Evolutionary conservation across 2,888 invertebrate species (phyloP).

Genomic region (Cerastis leucographa): DNA sequence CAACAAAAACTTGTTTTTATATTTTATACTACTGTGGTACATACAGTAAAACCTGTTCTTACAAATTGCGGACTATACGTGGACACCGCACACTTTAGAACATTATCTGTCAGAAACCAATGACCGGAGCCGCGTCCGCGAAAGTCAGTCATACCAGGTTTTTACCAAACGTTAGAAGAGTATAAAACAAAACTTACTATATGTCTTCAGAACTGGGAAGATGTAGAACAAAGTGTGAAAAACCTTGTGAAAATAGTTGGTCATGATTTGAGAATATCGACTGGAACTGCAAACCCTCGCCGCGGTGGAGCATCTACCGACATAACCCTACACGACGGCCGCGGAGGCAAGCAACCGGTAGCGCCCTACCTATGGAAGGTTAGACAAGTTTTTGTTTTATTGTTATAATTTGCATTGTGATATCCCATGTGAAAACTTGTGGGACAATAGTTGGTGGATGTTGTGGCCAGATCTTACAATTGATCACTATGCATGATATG

Average conservation of each 20-base stretch:
- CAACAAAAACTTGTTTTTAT: neutral
- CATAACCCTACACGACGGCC: conserved; percentile 51
- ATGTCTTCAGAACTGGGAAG: conserved; percentile 77
- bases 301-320: conserved; percentile 1
- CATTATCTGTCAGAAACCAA: neutral
- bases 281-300: conserved; percentile 69
- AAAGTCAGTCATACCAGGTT: neutral
- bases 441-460: neutral
- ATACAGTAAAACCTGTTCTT: neutral
- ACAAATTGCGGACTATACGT: neutral
- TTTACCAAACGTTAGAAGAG: neutral
- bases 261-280: conserved; percentile 69
- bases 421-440: neutral
- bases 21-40: neutral
- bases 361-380: conserved; percentile 82
- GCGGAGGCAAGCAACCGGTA: conserved; percentile 60
- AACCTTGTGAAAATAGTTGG: conserved; percentile 62
- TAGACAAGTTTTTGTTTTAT: conserved; percentile 18
- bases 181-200: neutral
- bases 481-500: neutral
- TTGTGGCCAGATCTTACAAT: neutral
- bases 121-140: neutral
- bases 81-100: neutral
- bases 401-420: neutral
- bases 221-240: conserved; percentile 74